A percentile compares a stretch with the other conserved stretches of the same genome.
Evolutionary conservation across 2,888 invertebrate genomes (phyloP).

Genomic region (Pterostichus madidus): DNA sequence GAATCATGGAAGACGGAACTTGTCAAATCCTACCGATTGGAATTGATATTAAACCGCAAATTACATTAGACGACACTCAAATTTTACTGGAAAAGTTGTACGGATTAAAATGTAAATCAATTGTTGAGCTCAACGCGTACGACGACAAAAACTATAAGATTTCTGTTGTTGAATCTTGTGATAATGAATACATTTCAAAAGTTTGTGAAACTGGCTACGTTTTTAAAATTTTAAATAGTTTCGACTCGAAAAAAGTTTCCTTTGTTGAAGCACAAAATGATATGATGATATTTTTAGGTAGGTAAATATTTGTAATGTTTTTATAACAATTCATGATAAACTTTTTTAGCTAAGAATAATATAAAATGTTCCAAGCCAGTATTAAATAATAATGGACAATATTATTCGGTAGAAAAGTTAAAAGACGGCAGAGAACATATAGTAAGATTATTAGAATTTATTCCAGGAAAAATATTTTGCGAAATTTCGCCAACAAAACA

Average conservation of each 20-base stretch:
- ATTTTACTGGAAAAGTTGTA: conserved; percentile 81
- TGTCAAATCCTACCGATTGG: conserved; percentile 34
- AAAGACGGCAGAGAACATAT: conserved; percentile 80
- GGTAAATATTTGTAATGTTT: conserved; percentile 78
- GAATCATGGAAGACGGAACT: conserved; percentile 24
- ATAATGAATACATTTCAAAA: conserved; percentile 81
- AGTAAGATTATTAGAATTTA: conserved; percentile 87
- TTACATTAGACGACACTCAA: conserved; percentile 79
- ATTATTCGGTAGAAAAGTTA: conserved; percentile 80
- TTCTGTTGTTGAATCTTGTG: conserved; percentile 80
- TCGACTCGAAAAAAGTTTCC: conserved; percentile 85
- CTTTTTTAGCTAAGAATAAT: conserved; percentile 79
- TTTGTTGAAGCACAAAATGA: conserved; percentile 88
- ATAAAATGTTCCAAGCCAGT: conserved; percentile 86
- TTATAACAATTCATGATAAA: not conserved
- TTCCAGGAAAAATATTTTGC: conserved; percentile 86
- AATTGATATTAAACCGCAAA: conserved; percentile 80
- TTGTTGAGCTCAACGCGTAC: conserved; percentile 85
- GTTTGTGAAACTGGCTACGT: conserved; percentile 84
- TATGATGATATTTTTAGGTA: conserved; percentile 86
- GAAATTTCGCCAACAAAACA: conserved; percentile 81
- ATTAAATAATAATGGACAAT: conserved; percentile 83
- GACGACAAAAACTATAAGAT: conserved; percentile 89
- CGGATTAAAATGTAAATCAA: conserved; percentile 80
- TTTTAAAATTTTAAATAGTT: conserved; percentile 90